Evolutionary conservation across 1,140 invertebrate genomes (phyloP), one percentile per base, ranked within the genome.

Genomic region (Drosophila subobscura): DNA sequence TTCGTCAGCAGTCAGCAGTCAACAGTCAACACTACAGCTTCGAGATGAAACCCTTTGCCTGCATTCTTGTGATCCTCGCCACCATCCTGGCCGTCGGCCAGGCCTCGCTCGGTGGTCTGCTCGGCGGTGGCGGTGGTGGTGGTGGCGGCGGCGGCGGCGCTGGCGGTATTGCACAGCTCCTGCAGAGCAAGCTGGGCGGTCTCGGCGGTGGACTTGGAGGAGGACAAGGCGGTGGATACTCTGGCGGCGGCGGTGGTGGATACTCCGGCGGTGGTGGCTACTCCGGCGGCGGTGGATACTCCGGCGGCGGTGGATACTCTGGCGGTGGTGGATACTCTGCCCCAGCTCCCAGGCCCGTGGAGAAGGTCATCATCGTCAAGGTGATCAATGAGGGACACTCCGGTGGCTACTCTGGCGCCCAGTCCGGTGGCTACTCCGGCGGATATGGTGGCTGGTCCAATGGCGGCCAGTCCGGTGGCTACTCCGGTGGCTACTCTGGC

Each of bases 1-100:
- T 89, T 86, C 66, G 61, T 68, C 84, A 83, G 51, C 72, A 72
- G 52, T 59, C 63, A 44, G 54, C 29, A 59, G 55, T 42, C 53
- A 76, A 56, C 58, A 33, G 56, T 46, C 20, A 37, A 22, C 42
- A 47, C 51, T 44, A 37, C 23, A 40, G 41, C 29, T 51, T 57
- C 50, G 59, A 56, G 33, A 90, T 90, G 88, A 90, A 88, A 68
- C 77, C 88, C 51, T 90, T 90, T 64, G 44, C 77, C 64, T 88
- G 79, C 68, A 81, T 90, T 61, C 70, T 88, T 55, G 73, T 88
- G 57, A 80, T 86, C 70, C 71, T 90, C 12, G 79, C 74, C 50
- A 64, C 81, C 46, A 14, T 90, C 33, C 61, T 88, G 45, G 77
- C 79, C 71, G 57, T 58, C 14, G 74, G 68, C 16, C 72, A 74